Base-by-base conservation (phyloP, 2,797 vertebrate genomes). In the Telmatherina bonti region DNA sequence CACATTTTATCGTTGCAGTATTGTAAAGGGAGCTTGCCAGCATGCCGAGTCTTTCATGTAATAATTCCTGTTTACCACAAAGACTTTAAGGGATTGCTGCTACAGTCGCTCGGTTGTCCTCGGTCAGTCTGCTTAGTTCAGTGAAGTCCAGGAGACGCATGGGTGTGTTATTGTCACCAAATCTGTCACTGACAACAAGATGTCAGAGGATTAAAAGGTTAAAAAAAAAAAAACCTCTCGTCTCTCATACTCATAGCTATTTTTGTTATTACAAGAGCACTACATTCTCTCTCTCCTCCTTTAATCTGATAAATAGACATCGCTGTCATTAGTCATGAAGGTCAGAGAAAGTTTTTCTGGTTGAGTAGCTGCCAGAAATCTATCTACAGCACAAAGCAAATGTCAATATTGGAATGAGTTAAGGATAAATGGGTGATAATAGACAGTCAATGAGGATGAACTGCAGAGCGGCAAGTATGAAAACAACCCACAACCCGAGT, bases 111-210 rank as follows among this genome's bases (percentile, higher is more conserved):
- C 65, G 52, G 66, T 43, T 15, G 72, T 62, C 68, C 51, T 72
- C 67, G 73, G 47, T 38, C 66, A 66, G 55, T 59, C 58, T 70
- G 59, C 38, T 41, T 41, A 15, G 38, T 74, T 57, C 61, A 69
- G 47, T 36, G 65, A 55, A 65, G 41, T 35, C 69, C 52, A 59
- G 26, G 70, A 55, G 22, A 11, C 57, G 74, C 41, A 54, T 72
- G 68, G 75, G 76, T 33, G 10, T n/a, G n/a, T n/a, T n/a, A n/a
- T n/a, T n/a, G n/a, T n/a, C n/a, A n/a, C n/a, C n/a, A n/a, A 43
- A 67, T 61, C 57, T 75, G 79, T 74, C 73, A 64, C 31, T 66
- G 69, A 58, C 67, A 76, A 67, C 79, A 72, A 67, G 68, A 36
- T 22, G 60, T 22, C 31, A 13, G 8, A 22, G 30, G 31, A 30